Evolutionary conservation across 2,113 vertebrate species (phyloP), one percentile per base, ranked within the genome.

Genomic region (Gallinago media): DNA sequence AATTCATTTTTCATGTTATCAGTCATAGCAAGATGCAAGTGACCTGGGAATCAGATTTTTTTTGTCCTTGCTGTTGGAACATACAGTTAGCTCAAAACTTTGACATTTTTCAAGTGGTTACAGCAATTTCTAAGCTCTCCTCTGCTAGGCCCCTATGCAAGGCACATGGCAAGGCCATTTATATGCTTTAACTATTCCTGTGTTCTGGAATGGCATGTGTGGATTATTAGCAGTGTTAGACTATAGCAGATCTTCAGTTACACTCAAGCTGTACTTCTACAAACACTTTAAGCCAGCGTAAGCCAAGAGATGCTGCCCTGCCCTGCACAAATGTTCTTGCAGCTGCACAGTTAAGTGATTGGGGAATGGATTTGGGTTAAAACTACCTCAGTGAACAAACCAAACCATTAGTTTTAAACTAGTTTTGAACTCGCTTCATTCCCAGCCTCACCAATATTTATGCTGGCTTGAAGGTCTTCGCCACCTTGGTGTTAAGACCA

Each of bases 201-300:
- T 91, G 82, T 31, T 70, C 88, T 74, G 95, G 94, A 97, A 96
- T 96, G 94, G 96, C 93, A 96, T 96, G 27, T 91, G 87, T 88
- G 94, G 87, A 96, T 96, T 94, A 97, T 88, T 79, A 76, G 74
- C 78, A 59, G 78, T 25, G 91, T 92, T 55, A 94, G 83, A 4
- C 91, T 71, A 19, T 6, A 92, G 93, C 86, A 85, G 91, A 55
- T 92, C 93, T 97, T 96, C 66, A 65, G 95, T 97, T 96, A 95
- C 95, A 85, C 49, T 75, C 61, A 7, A 75, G 76, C 89, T 92
- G 80, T 15, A 95, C 86, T 92, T 96, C 89, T 73, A 94, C 84
- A 75, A 95, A 75, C 89, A 4, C 94, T 96, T 96, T 92, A 94
- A 97, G 84, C 94, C 93, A 27, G 34, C 18, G 6, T 86, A 95